These are phyloP conservation scores for Chrysotoxum bicinctum DNA, from an alignment of 2,888 invertebrate genomes.

Conservation along the genomic window DNA sequence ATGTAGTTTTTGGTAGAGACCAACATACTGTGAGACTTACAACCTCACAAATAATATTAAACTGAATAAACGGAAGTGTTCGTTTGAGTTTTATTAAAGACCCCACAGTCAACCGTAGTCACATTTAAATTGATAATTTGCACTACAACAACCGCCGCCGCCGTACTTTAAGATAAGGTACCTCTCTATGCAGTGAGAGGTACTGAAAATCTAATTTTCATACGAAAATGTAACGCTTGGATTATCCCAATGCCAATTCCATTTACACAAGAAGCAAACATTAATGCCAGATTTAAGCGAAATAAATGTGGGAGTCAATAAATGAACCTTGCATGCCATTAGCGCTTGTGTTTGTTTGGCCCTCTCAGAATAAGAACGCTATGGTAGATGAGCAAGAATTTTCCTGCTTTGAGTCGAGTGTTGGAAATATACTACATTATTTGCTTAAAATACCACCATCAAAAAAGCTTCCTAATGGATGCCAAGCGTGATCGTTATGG, in stretches of 20 bases:
- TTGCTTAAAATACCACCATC: conserved; percentile 13
- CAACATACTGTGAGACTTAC: too few relatives aligned
- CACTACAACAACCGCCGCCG: not conserved
- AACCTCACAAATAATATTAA: too few relatives aligned
- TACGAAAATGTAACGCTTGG: not conserved
- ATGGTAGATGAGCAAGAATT: conserved; percentile 9
- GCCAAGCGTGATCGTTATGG: not conserved
- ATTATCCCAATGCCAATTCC: not conserved
- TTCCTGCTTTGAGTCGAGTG: conserved; percentile 15
- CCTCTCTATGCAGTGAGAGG: not conserved
- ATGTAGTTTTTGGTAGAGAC: too few relatives aligned
- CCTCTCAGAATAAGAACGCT: not conserved
- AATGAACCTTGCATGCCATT: conserved; percentile 22
- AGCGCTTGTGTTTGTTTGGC: conserved; percentile 2
- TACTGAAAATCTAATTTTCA: not conserved
- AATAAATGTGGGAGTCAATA: conserved; percentile 26
- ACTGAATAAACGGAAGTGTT: too few relatives aligned
- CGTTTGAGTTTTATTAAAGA: not conserved
- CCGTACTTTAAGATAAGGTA: not conserved
- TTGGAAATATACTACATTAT: conserved; percentile 15
- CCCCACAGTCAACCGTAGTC: not conserved
- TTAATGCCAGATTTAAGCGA: conserved; percentile 13
- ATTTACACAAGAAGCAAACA: not conserved
- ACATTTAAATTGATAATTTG: not conserved
- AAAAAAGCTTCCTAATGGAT: conserved; percentile 13